phyloP scores from a whole-genome alignment of 2,888 invertebrate genomes.

The Ischnus inquisitorius region DNA sequence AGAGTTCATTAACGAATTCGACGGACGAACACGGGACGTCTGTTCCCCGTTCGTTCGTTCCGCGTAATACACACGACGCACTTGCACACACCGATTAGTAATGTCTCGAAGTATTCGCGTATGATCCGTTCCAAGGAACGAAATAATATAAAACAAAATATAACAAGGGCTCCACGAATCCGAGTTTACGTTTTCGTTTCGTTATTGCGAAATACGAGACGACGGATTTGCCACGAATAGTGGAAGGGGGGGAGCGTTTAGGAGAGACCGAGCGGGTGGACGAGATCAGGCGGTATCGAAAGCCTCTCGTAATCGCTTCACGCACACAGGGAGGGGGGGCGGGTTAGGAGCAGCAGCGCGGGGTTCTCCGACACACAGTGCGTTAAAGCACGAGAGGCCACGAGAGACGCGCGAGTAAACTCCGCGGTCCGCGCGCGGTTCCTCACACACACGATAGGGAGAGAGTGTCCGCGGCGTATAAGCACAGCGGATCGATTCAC shows the following conservation, averaged over 20 bases:
- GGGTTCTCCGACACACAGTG: slow-evolving; percentile 23
- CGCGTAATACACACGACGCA: slow-evolving; percentile 3
- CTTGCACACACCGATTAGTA: not conserved
- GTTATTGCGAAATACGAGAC: not conserved
- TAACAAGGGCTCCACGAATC: not conserved
- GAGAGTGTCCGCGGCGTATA: slow-evolving; percentile 48
- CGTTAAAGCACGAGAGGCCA: slow-evolving; percentile 60
- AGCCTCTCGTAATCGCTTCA: not conserved
- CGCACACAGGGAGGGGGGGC: not conserved
- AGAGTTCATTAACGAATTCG: not conserved
- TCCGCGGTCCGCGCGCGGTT: slow-evolving; percentile 40
- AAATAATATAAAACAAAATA: slow-evolving; percentile 13
- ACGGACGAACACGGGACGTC: not conserved
- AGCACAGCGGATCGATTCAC: slow-evolving; percentile 79
- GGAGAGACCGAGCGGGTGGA: slow-evolving; percentile 15
- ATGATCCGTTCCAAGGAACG: not conserved
- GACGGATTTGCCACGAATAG: not conserved
- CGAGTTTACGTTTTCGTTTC: not conserved
- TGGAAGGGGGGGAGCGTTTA: not conserved
- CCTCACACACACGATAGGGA: slow-evolving; percentile 39
- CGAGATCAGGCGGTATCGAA: slow-evolving; percentile 1
- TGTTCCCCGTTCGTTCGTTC: not conserved
- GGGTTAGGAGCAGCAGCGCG: not conserved
- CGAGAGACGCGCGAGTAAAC: slow-evolving; percentile 64
- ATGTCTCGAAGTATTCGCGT: not conserved